Base-by-base conservation (phyloP, 2,113 vertebrate species). In the Vimba vimba region DNA sequence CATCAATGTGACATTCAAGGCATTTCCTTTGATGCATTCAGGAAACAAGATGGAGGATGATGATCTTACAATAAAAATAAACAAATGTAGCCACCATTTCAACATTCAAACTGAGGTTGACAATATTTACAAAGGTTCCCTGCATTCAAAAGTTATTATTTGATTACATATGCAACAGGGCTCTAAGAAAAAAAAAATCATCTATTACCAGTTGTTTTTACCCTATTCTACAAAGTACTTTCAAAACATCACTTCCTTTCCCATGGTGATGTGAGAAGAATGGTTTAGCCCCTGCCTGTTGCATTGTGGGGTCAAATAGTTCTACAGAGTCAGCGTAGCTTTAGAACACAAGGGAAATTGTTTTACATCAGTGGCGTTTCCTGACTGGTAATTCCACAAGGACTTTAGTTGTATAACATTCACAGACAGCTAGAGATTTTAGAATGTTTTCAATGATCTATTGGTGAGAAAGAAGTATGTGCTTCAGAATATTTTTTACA, bases 311-410 rank as follows among this genome's bases (percentile, higher is more conserved):
- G 90, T 87, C 84, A 86, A 73, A 78, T 90, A 84, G 73, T 81
- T 91, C 86, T 85, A 75, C 78, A 73, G 27, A 73, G 76, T 64
- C 87, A 90, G 89, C 86, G 91, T 60, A 66, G 82, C 73, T 92
- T 82, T 81, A 88, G 86, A 90, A 88, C 69, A 88, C 87, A 87
- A 90, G 93, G 92, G 93, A 94, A 93, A 90, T 91, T 93, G 88
- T 92, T 89, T 86, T 86, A 83, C 84, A 87, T 87, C 75, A 87
- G 86, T 86, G 60, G 89, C 71, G 90, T 91, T 93, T 93, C 88
- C 90, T 93, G 91, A 85, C 90, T 90, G 86, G 68, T 59, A 85
- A 78, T 78, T 85, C 79, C 75, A 86, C 30, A 66, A 86, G 85
- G 55, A 33, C 73, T 80, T 57, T 12, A 55, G 75, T 55, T 77